Evolutionary conservation across 2,797 vertebrate species (phyloP).

Genomic region (Poecilia picta): DNA sequence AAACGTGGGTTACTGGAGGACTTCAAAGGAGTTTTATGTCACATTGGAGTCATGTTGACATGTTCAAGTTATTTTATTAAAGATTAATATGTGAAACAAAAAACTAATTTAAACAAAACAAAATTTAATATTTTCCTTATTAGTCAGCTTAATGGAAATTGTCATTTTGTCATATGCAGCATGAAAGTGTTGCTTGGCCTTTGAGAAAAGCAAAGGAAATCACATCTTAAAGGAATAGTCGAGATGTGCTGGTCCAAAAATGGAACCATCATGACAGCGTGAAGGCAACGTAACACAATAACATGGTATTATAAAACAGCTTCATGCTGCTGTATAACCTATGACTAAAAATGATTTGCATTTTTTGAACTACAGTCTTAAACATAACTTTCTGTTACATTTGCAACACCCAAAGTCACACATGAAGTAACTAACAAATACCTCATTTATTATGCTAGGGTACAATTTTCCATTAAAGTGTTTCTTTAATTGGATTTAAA

Average conservation of each 20-base stretch:
- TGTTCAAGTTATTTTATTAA: conserved; percentile 12
- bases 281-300: background rate
- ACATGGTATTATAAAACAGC: background rate
- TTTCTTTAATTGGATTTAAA: background rate
- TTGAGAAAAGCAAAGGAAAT: background rate
- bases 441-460: background rate
- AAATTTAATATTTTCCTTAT: conserved; percentile 12
- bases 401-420: background rate
- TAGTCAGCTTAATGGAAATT: background rate
- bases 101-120: background rate
- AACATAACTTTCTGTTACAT: background rate
- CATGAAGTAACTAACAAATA: background rate
- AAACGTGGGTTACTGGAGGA: conserved; percentile 36
- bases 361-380: background rate
- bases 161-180: background rate
- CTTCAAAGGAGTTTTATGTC: conserved; percentile 18
- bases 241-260: background rate
- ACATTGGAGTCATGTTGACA: conserved; percentile 9
- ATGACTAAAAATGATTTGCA: background rate
- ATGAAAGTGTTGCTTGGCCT: background rate
- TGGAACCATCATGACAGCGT: background rate
- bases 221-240: background rate
- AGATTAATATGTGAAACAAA: conserved; percentile 17
- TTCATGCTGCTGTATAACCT: background rate
- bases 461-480: background rate